Evolutionary conservation across 2,888 invertebrate species (phyloP).

Genomic region (Cancer borealis): DNA sequence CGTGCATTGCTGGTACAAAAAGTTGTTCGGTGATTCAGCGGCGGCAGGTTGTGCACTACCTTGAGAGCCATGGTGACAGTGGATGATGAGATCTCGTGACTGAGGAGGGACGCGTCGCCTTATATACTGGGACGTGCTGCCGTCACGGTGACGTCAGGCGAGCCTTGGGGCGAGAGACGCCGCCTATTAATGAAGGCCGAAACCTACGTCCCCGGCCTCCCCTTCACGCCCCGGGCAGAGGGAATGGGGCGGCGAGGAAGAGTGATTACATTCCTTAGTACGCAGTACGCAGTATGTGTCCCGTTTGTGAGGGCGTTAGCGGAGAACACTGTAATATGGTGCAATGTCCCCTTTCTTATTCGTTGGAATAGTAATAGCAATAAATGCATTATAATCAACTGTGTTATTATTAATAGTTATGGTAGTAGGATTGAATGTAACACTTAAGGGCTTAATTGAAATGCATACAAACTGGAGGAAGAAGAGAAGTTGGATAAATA

Average conservation of each 20-base stretch:
- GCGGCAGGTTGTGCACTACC: neutral
- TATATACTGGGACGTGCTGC: neutral
- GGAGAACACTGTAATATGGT: neutral
- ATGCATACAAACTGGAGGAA: no score
- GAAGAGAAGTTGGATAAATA: no score
- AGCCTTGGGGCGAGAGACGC: constrained; percentile 12
- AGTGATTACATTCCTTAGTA: neutral
- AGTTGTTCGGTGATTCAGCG: neutral
- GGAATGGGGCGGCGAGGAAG: neutral
- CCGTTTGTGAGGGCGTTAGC: no score
- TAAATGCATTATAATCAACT: neutral
- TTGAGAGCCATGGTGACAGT: constrained; percentile 15
- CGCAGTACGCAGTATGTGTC: no score
- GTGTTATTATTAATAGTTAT: no score
- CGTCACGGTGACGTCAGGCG: neutral
- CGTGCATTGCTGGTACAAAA: neutral
- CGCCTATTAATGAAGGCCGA: neutral
- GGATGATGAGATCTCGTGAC: neutral
- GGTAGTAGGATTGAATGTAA: no score
- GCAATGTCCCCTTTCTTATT: neutral
- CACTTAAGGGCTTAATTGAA: no score
- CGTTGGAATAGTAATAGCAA: no score
- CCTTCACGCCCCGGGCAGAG: constrained; percentile 7
- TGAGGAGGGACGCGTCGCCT: neutral
- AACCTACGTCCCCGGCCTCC: neutral